These are phyloP conservation scores for Drosophila asahinai DNA, from an alignment of 1,140 invertebrate genomes.

Conservation along the genomic window DNA sequence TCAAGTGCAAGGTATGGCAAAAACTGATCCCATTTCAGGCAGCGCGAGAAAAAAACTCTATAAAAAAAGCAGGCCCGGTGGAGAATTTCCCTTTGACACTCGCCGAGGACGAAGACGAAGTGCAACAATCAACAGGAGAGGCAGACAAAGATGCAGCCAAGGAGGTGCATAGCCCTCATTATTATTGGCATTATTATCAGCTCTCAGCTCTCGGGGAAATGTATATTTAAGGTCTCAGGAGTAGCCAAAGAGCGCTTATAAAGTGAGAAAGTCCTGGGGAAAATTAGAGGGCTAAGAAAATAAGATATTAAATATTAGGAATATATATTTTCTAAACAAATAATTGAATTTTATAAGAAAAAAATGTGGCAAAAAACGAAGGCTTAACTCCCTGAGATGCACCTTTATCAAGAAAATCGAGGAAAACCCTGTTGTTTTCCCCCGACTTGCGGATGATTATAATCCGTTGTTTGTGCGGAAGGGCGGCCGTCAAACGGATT, in stretches of 20 bases:
- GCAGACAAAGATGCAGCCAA: constrained; percentile 4
- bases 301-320: too few species aligned
- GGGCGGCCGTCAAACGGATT: constrained; percentile 67
- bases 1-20: constrained; percentile 63
- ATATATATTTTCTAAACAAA: too few species aligned
- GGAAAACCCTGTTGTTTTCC: constrained; percentile 19
- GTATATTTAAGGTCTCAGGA: too few species aligned
- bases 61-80: not conserved
- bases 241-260: too few species aligned
- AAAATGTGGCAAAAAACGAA: too few species aligned
- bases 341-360: too few species aligned
- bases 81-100: constrained; percentile 45
- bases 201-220: too few species aligned
- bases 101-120: constrained; percentile 21
- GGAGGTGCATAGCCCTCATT: constrained; percentile 12
- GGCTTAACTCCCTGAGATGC: too few species aligned
- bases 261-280: too few species aligned
- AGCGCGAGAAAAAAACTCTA: not conserved
- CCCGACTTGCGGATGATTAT: constrained; percentile 63
- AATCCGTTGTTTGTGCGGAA: constrained; percentile 68
- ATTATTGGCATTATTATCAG: not conserved
- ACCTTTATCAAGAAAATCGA: constrained; percentile 15
- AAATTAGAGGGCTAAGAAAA: too few species aligned
- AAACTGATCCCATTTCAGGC: constrained; percentile 34
- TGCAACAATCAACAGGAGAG: constrained; percentile 11